These are phyloP conservation scores for Galemys pyrenaicus DNA, from an alignment of 2,113 vertebrate species.

Conservation along the genomic window DNA sequence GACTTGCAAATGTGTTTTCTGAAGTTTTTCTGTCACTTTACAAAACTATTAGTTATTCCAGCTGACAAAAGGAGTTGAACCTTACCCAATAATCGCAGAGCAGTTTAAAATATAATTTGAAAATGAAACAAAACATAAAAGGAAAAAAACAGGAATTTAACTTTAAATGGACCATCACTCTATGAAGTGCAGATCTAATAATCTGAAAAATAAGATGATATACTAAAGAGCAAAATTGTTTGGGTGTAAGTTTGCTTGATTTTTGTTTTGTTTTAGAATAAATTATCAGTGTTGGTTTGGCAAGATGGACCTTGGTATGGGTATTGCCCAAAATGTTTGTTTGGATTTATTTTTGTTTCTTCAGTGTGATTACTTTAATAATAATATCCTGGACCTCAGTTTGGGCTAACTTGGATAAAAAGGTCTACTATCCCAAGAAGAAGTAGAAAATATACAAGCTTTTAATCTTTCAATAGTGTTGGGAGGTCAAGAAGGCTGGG, in stretches of 20 bases:
- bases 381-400: not conserved
- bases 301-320: not conserved
- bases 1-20: slow-evolving; percentile 60
- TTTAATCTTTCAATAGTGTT: not conserved
- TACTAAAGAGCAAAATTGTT: slow-evolving; percentile 23
- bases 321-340: not conserved
- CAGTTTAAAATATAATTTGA: slow-evolving; percentile 56
- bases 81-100: not conserved
- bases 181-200: slow-evolving; percentile 11
- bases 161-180: slow-evolving; percentile 46
- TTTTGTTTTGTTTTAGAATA: not conserved
- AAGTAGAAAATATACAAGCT: not conserved
- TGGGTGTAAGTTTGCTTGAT: not conserved
- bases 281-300: slow-evolving; percentile 36
- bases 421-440: not conserved
- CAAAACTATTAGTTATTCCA: slow-evolving; percentile 42
- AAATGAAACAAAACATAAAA: slow-evolving; percentile 56
- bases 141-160: not conserved
- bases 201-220: slow-evolving; percentile 29
- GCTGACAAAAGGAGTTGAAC: not conserved
- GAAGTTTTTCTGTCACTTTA: slow-evolving; percentile 17
- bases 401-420: slow-evolving; percentile 9
- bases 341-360: not conserved
- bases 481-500: not conserved
- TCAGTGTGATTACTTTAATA: not conserved